Evolutionary conservation across 2,113 vertebrate species (phyloP).

Genomic region (Xiphophorus hellerii): DNA sequence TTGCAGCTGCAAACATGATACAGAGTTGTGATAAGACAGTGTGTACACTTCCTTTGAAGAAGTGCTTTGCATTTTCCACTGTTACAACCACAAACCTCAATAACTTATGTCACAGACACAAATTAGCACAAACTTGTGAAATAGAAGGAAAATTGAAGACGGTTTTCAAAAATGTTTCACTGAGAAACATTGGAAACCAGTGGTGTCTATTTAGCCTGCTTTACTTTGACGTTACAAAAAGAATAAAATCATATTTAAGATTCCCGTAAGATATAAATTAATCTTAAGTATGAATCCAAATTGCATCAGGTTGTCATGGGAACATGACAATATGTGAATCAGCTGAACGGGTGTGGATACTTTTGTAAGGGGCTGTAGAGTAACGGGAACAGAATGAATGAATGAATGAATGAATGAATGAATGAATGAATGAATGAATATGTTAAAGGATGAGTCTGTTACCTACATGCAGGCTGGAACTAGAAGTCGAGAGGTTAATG

Average conservation of each 20-base stretch:
- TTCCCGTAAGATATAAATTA: too few species aligned
- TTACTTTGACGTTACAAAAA: too few species aligned
- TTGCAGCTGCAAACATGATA: neutral
- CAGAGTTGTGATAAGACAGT: neutral
- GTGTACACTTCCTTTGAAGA: neutral
- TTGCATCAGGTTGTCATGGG: neutral
- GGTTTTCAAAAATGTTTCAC: neutral
- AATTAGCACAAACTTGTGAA: neutral
- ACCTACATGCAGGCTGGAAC: constrained; percentile 91
- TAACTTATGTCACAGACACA: neutral
- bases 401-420: constrained; percentile 21
- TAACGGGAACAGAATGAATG: neutral
- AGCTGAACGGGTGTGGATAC: too few species aligned
- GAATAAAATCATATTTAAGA: too few species aligned
- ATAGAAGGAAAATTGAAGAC: neutral
- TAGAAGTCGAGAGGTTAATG: constrained; percentile 88
- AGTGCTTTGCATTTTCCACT: neutral
- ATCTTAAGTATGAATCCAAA: too few species aligned
- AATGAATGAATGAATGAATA: constrained; percentile 27
- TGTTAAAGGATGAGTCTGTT: constrained; percentile 62
- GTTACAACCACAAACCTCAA: neutral
- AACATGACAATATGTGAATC: neutral
- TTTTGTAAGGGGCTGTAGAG: neutral
- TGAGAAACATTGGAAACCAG: neutral
- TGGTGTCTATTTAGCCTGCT: too few species aligned